Conservation (phyloP, 2,888 invertebrate genomes). For the Drosophila ezoana region DNA sequence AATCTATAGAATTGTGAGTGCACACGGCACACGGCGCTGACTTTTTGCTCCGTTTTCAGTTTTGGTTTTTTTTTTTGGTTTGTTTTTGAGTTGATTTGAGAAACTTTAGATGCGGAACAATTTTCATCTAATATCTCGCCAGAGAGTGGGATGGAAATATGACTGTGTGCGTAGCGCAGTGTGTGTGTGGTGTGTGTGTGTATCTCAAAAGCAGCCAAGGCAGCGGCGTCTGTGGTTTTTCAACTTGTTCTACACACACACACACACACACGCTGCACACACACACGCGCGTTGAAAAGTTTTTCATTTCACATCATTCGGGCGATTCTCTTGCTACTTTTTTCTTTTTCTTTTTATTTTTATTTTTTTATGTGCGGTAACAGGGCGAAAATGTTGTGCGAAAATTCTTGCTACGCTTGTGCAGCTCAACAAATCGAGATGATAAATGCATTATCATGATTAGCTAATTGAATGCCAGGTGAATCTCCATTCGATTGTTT, state of each 20-base stretch:
- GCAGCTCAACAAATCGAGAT: constrained; percentile 15
- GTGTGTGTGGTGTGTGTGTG: constrained; percentile 27
- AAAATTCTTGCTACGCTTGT: constrained; percentile 46
- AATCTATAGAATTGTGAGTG: constrained; percentile 80
- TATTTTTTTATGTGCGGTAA: constrained; percentile 52
- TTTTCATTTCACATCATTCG: constrained; percentile 47
- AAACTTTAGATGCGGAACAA: constrained; percentile 76
- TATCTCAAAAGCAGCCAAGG: constrained; percentile 35
- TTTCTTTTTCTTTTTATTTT: constrained; percentile 7
- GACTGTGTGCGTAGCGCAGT: constrained; percentile 37
- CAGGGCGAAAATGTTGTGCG: constrained; percentile 55
- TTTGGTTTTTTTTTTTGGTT: constrained; percentile 3
- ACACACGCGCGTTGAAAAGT: constrained; percentile 36
- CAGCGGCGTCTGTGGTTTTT: constrained; percentile 62
- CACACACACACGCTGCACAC: constrained; percentile 10
- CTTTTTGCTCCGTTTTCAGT: constrained; percentile 42
- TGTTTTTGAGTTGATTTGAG: constrained; percentile 60
- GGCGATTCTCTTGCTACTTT: constrained; percentile 19
- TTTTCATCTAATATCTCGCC: constrained; percentile 70
- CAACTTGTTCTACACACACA: constrained; percentile 41
- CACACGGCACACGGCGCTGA: constrained; percentile 73
- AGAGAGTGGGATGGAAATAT: constrained; percentile 80
- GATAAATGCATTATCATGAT: constrained; percentile 49
- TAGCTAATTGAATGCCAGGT: constrained; percentile 51
- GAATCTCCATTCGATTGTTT: constrained; percentile 42